Base-by-base conservation (phyloP, 1,140 invertebrate species). In the Pinna nobilis region DNA sequence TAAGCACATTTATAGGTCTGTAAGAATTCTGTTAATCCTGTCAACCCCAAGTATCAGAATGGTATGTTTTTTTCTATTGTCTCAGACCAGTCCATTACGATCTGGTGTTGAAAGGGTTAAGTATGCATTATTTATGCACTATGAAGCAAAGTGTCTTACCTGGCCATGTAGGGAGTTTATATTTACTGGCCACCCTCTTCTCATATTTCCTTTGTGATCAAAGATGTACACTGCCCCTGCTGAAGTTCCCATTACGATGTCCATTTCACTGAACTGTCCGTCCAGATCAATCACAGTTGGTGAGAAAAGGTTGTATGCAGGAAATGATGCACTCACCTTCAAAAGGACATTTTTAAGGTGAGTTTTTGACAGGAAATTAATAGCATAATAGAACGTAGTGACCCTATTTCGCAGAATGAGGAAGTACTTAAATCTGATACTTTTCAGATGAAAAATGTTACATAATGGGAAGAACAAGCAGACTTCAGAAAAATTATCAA, bases 271-370 rank as follows among this genome's bases (percentile, higher is more conserved):
- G 32, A 76, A 78, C 33, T 79, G 67, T 28, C 82, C 78, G 57
- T 86, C 83, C 28, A 88, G 49, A 67, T 88, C 83, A 37, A 83
- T 76, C 5, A 88, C 81, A 30, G 82, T 84, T 13, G 87, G 87
- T 3, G 81, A 74, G 68, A 84, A 84, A 32, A 88, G 65, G 15
- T 83, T 76, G 70, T 87, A 88, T 0, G 78, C 84, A 39, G 86
- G 86, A 64, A 80, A 84, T 49, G 74, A 70, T 37, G 77, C 68
- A 23, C 51, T 60, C 28, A 83, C 64, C 75, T 84, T 20, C 23
- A 72, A 73, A 39, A 63, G 5, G 32, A 28, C 15, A 13, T 53
- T 51, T 3, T 25, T 18, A 20, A 53, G 32, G 49, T 66, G 15
- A 20, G 15, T 23, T 53, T n/a, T n/a, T n/a, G n/a, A 3, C 0